phyloP scores from a whole-genome alignment of 2,888 invertebrate genomes.

The Cremastinae sp. region DNA sequence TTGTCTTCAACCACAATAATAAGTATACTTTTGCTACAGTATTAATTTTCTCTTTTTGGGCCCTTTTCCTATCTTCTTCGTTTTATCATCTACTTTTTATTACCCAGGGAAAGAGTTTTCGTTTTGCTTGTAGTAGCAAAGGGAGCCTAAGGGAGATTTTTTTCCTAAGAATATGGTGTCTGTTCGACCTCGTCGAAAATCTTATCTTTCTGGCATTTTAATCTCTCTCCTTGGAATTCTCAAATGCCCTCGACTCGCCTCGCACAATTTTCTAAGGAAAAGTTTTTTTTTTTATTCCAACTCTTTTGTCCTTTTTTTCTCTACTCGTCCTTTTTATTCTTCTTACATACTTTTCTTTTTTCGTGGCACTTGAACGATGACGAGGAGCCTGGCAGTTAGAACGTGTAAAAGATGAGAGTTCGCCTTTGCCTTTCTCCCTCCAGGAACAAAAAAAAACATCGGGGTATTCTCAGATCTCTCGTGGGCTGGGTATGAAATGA shows the following conservation, averaged over 20 bases:
- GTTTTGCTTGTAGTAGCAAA: conserved; percentile 36
- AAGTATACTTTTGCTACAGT: no score
- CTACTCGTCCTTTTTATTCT: background rate
- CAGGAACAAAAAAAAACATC: background rate
- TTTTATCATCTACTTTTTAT: conserved; percentile 1
- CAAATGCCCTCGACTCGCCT: conserved; percentile 8
- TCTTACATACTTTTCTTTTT: background rate
- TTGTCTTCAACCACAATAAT: no score
- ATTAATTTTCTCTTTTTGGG: background rate
- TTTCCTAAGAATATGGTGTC: conserved; percentile 17
- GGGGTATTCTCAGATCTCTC: conserved; percentile 7
- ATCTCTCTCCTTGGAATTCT: conserved; percentile 28
- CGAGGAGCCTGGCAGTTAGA: conserved; percentile 3
- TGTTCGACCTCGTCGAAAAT: conserved; percentile 32
- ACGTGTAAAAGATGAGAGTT: conserved; percentile 26
- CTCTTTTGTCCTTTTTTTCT: conserved; percentile 9
- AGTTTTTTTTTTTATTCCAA: conserved; percentile 23
- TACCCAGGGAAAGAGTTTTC: background rate
- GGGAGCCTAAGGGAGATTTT: background rate
- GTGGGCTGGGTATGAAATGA: conserved; percentile 4
- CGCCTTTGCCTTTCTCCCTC: conserved; percentile 5
- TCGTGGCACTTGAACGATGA: conserved; percentile 36
- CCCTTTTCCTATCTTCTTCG: background rate
- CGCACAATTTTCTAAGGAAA: conserved; percentile 36
- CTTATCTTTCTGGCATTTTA: conserved; percentile 20